These are phyloP conservation scores for Bostrychus sinensis DNA, from an alignment of 2,113 vertebrate species.

Conservation along the genomic window DNA sequence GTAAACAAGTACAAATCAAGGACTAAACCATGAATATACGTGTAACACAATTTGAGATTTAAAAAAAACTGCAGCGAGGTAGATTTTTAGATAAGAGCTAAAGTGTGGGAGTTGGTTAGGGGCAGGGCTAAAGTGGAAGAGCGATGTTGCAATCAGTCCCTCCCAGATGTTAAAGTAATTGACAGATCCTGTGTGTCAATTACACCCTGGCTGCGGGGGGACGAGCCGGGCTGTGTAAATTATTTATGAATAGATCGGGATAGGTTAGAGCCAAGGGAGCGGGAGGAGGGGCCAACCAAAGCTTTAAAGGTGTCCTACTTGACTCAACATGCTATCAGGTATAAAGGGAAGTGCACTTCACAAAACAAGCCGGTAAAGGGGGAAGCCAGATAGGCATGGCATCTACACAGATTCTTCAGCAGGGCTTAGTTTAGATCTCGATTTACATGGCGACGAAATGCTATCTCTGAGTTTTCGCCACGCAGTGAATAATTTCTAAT, in stretches of 20 bases:
- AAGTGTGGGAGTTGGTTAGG: constrained; percentile 11
- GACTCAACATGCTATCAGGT: constrained; percentile 48
- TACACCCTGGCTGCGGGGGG: constrained; percentile 45
- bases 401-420: constrained; percentile 21
- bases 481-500: constrained; percentile 75
- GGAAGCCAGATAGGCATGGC: constrained; percentile 42
- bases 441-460: constrained; percentile 57
- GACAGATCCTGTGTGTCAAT: constrained; percentile 65
- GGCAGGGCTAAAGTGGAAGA: constrained; percentile 14
- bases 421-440: constrained; percentile 59
- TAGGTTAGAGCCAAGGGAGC: constrained; percentile 5
- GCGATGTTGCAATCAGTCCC: constrained; percentile 39
- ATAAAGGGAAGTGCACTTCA: constrained; percentile 44
- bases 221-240: constrained; percentile 47
- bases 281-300: constrained; percentile 5
- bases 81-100: neutral
- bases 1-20: no score
- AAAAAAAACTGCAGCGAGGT: neutral
- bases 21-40: no score
- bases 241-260: constrained; percentile 53
- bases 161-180: constrained; percentile 64
- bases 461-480: constrained; percentile 58
- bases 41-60: neutral
- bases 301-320: constrained; percentile 62
- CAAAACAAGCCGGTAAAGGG: constrained; percentile 29